A percentile compares a stretch with the other conserved stretches of the same genome.
Evolutionary conservation across 2,888 invertebrate genomes (phyloP).

Genomic region (Ctenicera cuprea): DNA sequence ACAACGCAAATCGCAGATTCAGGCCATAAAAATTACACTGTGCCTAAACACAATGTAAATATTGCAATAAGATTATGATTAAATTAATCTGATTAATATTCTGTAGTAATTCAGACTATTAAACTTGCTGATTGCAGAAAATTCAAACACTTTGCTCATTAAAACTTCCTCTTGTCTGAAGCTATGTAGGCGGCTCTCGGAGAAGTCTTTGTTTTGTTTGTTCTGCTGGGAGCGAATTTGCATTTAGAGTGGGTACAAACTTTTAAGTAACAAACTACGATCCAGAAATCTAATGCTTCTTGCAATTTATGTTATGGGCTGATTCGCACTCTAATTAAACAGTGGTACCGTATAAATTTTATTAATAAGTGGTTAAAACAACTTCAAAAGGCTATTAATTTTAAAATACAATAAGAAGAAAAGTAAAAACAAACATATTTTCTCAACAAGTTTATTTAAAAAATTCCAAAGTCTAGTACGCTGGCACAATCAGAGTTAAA

Average conservation of each 20-base stretch:
- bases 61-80: neutral
- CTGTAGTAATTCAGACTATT: conserved; percentile 36
- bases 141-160: conserved; percentile 54
- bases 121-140: conserved; percentile 55
- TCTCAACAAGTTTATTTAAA: neutral
- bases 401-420: neutral
- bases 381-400: too few relatives aligned
- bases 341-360: conserved; percentile 12
- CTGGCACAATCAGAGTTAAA: conserved; percentile 9
- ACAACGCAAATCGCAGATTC: neutral
- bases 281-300: conserved; percentile 45
- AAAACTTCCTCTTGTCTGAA: conserved; percentile 59
- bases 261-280: conserved; percentile 67
- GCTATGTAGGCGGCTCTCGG: conserved; percentile 57
- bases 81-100: conserved; percentile 1
- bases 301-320: conserved; percentile 38
- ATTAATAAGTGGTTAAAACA: neutral
- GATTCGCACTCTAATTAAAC: conserved; percentile 37
- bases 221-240: conserved; percentile 67
- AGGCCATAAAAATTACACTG: neutral
- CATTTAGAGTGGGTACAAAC: conserved; percentile 71
- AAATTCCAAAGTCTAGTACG: neutral
- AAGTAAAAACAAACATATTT: neutral
- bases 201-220: conserved; percentile 65
- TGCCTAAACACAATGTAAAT: too few relatives aligned